Base-by-base conservation (phyloP, 2,888 invertebrate species). In the Selenia dentaria region DNA sequence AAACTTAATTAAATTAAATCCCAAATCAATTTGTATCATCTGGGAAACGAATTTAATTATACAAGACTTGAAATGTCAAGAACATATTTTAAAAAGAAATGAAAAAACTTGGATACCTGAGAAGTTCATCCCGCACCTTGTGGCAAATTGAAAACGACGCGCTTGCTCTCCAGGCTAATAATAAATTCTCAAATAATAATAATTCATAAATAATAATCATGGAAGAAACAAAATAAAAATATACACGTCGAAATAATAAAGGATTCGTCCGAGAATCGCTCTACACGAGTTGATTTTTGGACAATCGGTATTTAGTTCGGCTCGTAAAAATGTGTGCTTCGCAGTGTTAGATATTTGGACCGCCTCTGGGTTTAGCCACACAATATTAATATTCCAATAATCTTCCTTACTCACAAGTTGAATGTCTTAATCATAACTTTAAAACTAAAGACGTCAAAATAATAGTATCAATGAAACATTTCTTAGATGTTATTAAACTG, bases 171-270 rank as follows among this genome's bases (percentile, higher is more conserved):
- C 38, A 56, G 79, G 76, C 75, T 87, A 87, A 89, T 89, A 89
- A 90, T 90, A 89, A 83, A 85, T 83, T 81, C 79, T 76, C 85
- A 87, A 89, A 90, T 88, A 89, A 89, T 90, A 90, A 89, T 90
- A 89, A 89, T 90, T 87, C 87, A 89, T 89, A 90, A 87, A 89
- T 90, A 90, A 90, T 90, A 90, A 89, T 87, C 88, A 82, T 82
- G 82, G 70, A 70, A 68, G 80, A 79, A 79, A 79, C 74, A 84
- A 89, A 88, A 89, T 86, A 88, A 89, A 83, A 88, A 85, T 83
- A 84, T 83, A 82, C 87, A 86, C 83, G 81, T 83, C 84, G 81
- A 85, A 87, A 90, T 89, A 89, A 88, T 88, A 88, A 89, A 90
- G 89, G 88, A 88, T 89, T 88, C 79, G 71, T 57, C 51, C 64